These are phyloP conservation scores for Catharus minimus DNA, from an alignment of 2,113 vertebrate species.

Conservation along the genomic window DNA sequence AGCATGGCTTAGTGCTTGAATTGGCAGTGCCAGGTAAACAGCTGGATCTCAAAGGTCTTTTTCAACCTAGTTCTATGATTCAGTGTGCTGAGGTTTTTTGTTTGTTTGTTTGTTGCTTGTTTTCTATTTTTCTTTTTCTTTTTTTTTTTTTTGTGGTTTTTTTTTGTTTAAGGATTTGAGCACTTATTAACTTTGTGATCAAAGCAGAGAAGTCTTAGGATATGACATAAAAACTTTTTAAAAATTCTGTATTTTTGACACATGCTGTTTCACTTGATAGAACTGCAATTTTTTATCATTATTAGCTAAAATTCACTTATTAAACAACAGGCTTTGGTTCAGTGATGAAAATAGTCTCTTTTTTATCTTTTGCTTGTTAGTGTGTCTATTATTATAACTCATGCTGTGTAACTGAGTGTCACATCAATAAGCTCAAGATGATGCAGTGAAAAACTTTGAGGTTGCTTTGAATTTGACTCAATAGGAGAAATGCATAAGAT, in stretches of 20 bases:
- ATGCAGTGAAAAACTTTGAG: not conserved
- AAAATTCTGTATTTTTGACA: not conserved
- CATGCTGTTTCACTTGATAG: not conserved
- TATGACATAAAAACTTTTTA: not conserved
- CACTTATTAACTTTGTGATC: not conserved
- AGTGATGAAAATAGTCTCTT: not conserved
- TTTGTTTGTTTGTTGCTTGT: not conserved
- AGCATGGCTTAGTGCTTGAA: not conserved
- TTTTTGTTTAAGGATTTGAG: not conserved
- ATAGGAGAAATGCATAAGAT: not conserved
- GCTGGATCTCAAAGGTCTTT: not conserved
- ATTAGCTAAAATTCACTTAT: constrained; percentile 14
- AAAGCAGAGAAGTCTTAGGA: not conserved
- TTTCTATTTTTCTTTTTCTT: not conserved
- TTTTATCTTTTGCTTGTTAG: not conserved
- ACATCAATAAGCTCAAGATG: not conserved
- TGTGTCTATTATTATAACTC: not conserved
- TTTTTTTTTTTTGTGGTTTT: not conserved
- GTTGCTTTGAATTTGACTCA: not conserved
- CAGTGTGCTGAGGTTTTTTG: not conserved
- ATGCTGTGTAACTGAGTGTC: not conserved
- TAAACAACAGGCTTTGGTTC: not conserved
- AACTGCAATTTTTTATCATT: not conserved
- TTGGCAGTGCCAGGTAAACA: not conserved
- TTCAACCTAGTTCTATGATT: not conserved